These are phyloP conservation scores for Poecilia latipinna DNA, from an alignment of 2,113 vertebrate species.

Conservation along the genomic window DNA sequence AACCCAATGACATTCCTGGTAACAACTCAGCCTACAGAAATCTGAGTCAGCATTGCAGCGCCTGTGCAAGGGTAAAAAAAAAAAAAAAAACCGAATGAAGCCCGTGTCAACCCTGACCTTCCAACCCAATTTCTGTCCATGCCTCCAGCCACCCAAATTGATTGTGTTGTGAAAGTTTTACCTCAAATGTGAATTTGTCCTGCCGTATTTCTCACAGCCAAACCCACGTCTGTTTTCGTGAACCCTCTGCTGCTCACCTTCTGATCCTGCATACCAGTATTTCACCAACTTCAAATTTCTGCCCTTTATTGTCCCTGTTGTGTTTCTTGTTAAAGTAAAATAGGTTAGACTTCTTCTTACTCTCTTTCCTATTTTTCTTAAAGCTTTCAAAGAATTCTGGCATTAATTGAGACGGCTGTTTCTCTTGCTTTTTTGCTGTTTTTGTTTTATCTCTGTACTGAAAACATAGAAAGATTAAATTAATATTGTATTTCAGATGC, in stretches of 20 bases:
- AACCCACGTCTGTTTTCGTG: constrained; percentile 23
- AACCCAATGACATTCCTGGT: constrained; percentile 66
- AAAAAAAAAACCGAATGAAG: constrained; percentile 55
- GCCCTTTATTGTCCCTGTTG: constrained; percentile 7
- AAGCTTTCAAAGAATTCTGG: neutral
- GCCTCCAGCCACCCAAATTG: constrained; percentile 36
- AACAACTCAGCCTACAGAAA: constrained; percentile 72
- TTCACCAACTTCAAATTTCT: constrained; percentile 2
- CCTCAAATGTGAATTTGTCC: constrained; percentile 42
- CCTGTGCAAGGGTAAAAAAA: constrained; percentile 82
- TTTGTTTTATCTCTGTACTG: too few relatives aligned
- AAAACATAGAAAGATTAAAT: too few relatives aligned
- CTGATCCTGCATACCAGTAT: constrained; percentile 3
- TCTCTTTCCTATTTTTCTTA: neutral
- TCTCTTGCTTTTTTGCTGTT: too few relatives aligned
- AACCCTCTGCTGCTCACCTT: constrained; percentile 21
- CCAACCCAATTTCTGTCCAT: constrained; percentile 46
- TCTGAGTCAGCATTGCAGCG: constrained; percentile 79
- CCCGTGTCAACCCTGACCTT: constrained; percentile 61
- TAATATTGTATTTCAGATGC: too few relatives aligned
- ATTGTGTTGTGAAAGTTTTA: constrained; percentile 42
- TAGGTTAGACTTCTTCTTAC: neutral
- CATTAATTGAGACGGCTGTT: neutral
- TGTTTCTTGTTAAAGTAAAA: constrained; percentile 16
- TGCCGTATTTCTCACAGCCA: constrained; percentile 31